Conservation (phyloP, 2,888 invertebrate species). For the Strigamia transsilvanica region DNA sequence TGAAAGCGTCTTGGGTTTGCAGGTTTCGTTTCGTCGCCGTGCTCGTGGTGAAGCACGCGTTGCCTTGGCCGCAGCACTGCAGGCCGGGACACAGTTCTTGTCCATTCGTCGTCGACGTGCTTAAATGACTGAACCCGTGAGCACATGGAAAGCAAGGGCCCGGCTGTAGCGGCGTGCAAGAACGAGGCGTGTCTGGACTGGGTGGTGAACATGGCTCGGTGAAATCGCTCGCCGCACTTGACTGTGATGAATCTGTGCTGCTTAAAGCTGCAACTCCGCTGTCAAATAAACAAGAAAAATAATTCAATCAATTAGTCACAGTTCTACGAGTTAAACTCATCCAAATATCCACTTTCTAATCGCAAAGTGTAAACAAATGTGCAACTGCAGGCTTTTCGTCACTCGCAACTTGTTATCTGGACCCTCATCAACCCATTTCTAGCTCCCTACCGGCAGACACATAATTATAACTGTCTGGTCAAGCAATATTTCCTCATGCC, state of each 20-base stretch:
- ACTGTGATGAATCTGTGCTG: conserved; percentile 69
- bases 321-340: no score
- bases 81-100: conserved; percentile 15
- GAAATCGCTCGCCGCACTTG: conserved; percentile 80
- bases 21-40: conserved; percentile 49
- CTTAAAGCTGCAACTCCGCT: conserved; percentile 86
- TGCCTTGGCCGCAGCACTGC: conserved; percentile 30
- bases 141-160: conserved; percentile 36
- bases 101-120: conserved; percentile 1
- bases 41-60: conserved; percentile 44
- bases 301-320: not conserved
- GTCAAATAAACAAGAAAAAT: conserved; percentile 59
- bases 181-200: conserved; percentile 55
- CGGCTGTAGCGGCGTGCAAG: conserved; percentile 50
- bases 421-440: not conserved
- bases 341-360: no score
- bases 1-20: conserved; percentile 53
- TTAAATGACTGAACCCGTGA: conserved; percentile 24
- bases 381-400: not conserved
- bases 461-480: conserved; percentile 21
- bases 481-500: conserved; percentile 24
- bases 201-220: conserved; percentile 87
- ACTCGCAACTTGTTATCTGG: not conserved
- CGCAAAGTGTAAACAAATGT: not conserved
- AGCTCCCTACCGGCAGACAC: not conserved